Conservation (phyloP, 2,113 vertebrate genomes). For the Cyanistes caeruleus region DNA sequence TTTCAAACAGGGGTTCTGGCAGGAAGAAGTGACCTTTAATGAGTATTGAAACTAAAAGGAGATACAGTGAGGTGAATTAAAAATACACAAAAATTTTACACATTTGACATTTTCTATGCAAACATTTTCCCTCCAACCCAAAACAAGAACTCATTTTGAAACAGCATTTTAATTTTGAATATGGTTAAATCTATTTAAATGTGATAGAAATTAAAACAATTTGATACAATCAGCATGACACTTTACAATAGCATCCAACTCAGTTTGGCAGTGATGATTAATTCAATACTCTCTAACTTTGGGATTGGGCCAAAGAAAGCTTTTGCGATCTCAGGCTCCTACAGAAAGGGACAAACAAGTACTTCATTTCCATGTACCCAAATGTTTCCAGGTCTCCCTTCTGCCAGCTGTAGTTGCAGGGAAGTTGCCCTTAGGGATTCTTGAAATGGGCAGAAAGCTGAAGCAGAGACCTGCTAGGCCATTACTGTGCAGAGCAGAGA, state of each 20-base stretch:
- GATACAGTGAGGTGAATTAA: background rate
- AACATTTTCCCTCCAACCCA: background rate
- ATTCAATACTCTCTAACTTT: background rate
- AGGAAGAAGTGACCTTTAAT: background rate
- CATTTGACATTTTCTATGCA: background rate
- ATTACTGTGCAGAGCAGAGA: background rate
- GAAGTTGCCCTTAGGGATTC: background rate
- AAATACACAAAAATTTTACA: background rate
- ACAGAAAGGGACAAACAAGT: background rate
- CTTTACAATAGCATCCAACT: background rate
- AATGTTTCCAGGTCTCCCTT: background rate
- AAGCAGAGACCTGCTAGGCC: background rate
- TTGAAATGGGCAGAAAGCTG: background rate
- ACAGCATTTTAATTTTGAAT: background rate
- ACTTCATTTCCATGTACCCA: background rate
- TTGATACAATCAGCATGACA: background rate
- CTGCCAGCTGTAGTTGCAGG: background rate
- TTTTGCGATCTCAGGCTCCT: background rate
- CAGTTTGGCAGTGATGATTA: background rate
- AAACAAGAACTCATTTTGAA: background rate
- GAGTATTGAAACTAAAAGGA: background rate
- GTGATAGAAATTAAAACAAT: background rate
- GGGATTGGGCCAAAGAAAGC: background rate
- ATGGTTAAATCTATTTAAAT: background rate
- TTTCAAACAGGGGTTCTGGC: background rate